Percentiles rank a stretch among this genome's conserved stretches.
phyloP scores from a whole-genome alignment of 2,113 vertebrate genomes.

The Oryzias javanicus region DNA sequence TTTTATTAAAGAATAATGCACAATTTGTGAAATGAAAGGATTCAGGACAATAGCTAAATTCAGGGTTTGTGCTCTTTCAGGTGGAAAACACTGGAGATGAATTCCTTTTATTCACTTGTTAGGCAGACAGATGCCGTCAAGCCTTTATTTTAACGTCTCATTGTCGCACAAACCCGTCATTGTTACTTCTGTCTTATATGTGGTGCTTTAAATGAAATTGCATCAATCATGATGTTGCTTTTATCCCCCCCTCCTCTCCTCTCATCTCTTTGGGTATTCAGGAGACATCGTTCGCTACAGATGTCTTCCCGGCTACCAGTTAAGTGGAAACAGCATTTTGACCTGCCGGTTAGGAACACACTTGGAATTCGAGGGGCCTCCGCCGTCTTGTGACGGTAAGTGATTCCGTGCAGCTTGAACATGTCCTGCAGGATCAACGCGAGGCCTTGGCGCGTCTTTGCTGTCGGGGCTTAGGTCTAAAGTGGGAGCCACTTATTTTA shows the following conservation, averaged over 20 bases:
- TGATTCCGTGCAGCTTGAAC: background rate
- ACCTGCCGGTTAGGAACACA: constrained; percentile 89
- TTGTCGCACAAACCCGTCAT: too few species aligned
- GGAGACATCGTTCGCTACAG: constrained; percentile 92
- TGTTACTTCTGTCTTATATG: constrained; percentile 1
- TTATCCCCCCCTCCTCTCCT: background rate
- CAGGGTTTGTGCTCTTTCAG: constrained; percentile 23
- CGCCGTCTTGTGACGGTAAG: constrained; percentile 92
- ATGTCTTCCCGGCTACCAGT: constrained; percentile 90
- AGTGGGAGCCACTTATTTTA: too few species aligned
- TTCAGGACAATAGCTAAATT: constrained; percentile 28
- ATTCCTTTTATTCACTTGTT: constrained; percentile 35
- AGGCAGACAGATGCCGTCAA: constrained; percentile 18
- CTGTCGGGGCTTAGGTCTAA: background rate
- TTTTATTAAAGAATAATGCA: constrained; percentile 29
- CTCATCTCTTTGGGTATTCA: constrained; percentile 49
- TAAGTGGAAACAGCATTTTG: constrained; percentile 88
- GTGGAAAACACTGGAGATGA: constrained; percentile 40
- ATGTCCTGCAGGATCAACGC: background rate
- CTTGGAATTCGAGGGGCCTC: constrained; percentile 91
- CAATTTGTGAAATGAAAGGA: constrained; percentile 6
- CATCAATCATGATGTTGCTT: background rate
- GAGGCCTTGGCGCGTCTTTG: background rate
- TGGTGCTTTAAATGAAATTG: too few species aligned
- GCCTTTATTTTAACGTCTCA: background rate